A percentile compares a stretch with the other conserved stretches of the same genome.
Conservation (phyloP, 1,140 invertebrate species). For the Neotoxoptera formosana region DNA sequence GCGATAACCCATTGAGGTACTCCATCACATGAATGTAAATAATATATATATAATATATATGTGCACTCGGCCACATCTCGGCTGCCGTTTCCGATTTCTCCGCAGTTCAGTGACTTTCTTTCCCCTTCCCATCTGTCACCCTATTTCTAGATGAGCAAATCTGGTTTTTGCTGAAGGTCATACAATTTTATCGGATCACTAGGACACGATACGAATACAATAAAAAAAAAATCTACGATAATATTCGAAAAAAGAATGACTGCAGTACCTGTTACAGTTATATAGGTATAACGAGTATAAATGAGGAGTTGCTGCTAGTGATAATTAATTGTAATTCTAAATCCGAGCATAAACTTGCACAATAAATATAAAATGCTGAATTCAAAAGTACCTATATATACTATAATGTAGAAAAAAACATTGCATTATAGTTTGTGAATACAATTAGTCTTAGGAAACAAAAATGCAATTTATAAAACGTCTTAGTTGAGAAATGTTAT, state of each 20-base stretch:
- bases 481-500: not conserved
- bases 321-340: not conserved
- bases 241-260: not conserved
- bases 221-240: constrained; percentile 3
- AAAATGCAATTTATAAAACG: not conserved
- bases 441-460: not conserved
- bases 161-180: constrained; percentile 49
- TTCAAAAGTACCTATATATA: not conserved
- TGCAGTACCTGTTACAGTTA: not conserved
- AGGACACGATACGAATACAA: constrained; percentile 28
- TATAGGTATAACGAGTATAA: not conserved
- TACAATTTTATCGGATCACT: constrained; percentile 41
- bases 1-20: not conserved
- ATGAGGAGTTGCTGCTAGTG: not conserved
- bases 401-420: not conserved
- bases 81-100: constrained; percentile 43
- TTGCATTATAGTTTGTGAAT: not conserved
- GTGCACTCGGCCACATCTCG: not conserved
- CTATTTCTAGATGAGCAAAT: constrained; percentile 38
- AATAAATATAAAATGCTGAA: not conserved
- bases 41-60: not conserved
- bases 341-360: not conserved
- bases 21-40: not conserved
- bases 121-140: constrained; percentile 17
- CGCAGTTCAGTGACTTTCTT: constrained; percentile 53